Evolutionary conservation across 2,113 vertebrate genomes (phyloP).

Genomic region (Abramis brama): DNA sequence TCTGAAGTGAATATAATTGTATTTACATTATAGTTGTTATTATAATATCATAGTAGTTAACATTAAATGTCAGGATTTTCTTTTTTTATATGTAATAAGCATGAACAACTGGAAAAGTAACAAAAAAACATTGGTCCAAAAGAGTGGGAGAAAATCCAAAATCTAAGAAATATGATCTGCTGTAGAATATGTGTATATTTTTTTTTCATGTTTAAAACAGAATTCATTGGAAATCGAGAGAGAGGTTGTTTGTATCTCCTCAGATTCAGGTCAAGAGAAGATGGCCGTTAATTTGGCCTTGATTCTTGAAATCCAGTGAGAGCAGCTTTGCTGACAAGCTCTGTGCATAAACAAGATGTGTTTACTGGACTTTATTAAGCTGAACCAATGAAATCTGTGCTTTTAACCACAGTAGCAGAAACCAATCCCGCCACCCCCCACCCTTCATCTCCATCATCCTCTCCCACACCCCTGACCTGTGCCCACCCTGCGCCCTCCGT

Average conservation of each 20-base stretch:
- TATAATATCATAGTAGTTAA: no score
- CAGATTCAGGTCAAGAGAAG: slow-evolving; percentile 44
- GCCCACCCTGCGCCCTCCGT: slow-evolving; percentile 59
- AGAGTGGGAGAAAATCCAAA: no score
- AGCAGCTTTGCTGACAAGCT: slow-evolving; percentile 60
- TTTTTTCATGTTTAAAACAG: neutral
- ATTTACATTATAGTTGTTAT: no score
- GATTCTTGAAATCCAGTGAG: slow-evolving; percentile 66
- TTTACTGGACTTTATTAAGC: slow-evolving; percentile 74
- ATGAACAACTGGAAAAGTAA: no score
- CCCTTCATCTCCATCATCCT: slow-evolving; percentile 13
- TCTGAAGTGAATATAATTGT: no score
- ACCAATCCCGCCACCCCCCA: slow-evolving; percentile 13
- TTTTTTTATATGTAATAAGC: no score
- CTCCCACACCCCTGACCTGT: slow-evolving; percentile 61
- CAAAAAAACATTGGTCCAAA: no score
- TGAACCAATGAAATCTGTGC: slow-evolving; percentile 48
- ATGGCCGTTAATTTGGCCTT: slow-evolving; percentile 62
- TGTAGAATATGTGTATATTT: neutral
- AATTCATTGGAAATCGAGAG: neutral
- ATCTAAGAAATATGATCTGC: neutral
- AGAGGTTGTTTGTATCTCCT: neutral
- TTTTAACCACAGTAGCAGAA: slow-evolving; percentile 24
- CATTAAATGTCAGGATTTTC: no score
- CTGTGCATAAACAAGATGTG: slow-evolving; percentile 69